These are phyloP conservation scores for Protonemura montana DNA, from an alignment of 2,888 invertebrate genomes.

Conservation along the genomic window DNA sequence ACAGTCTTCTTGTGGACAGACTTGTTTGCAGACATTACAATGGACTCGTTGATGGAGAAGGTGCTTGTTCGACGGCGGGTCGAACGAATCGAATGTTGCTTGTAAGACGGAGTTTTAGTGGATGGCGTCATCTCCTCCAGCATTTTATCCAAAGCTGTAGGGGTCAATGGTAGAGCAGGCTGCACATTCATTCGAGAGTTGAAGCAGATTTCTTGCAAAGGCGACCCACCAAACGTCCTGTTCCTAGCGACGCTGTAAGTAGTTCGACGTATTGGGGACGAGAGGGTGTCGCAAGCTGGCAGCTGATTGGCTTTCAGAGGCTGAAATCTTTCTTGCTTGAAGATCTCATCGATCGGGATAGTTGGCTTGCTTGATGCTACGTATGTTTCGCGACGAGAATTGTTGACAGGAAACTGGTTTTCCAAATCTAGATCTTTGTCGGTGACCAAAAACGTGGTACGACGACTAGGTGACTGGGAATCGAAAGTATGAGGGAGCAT, in stretches of 20 bases:
- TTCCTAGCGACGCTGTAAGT: constrained; percentile 17
- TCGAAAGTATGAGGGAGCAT: not conserved
- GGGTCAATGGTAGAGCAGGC: not conserved
- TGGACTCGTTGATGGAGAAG: not conserved
- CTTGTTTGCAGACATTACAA: not conserved
- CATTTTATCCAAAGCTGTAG: not conserved
- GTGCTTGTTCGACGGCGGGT: not conserved
- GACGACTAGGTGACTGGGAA: not conserved
- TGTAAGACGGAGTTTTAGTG: not conserved
- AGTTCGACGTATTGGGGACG: constrained; percentile 39
- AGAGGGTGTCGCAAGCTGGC: constrained; percentile 24
- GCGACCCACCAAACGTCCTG: not conserved
- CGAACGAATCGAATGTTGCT: not conserved
- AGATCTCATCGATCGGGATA: not conserved
- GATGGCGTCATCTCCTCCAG: not conserved
- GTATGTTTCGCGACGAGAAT: not conserved
- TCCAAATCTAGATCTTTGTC: not conserved
- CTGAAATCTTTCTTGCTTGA: constrained; percentile 9
- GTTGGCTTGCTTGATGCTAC: not conserved
- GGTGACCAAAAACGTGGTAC: constrained; percentile 25
- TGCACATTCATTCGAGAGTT: not conserved
- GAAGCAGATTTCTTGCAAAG: not conserved
- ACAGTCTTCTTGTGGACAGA: not conserved
- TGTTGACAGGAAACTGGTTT: not conserved
- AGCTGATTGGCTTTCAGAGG: constrained; percentile 27